These are phyloP conservation scores for Cyprinella venusta DNA, from an alignment of 2,797 vertebrate species.

Conservation along the genomic window DNA sequence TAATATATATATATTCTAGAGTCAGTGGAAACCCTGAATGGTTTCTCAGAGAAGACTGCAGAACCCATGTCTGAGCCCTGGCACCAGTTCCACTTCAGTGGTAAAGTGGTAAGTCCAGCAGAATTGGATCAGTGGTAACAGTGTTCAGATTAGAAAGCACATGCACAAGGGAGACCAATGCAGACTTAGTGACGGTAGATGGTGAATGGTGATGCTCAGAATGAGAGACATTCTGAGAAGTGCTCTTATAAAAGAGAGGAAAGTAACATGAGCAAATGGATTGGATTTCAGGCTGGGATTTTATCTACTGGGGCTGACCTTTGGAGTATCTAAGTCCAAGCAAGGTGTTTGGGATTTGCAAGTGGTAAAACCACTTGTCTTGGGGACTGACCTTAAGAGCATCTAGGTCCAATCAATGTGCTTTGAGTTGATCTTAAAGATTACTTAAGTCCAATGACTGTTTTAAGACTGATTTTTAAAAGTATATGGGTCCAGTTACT, in stretches of 20 bases:
- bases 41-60: not conserved
- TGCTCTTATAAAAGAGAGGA: conserved; percentile 16
- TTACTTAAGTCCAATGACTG: too few relatives aligned
- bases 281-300: conserved; percentile 15
- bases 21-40: conserved; percentile 3
- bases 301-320: conserved; percentile 17
- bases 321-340: not conserved
- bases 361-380: not conserved
- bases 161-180: conserved; percentile 39
- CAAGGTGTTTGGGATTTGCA: not conserved
- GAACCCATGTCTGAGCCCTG: not conserved
- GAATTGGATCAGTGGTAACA: conserved; percentile 40
- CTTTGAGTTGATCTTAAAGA: not conserved
- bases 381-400: not conserved
- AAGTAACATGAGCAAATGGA: conserved; percentile 20
- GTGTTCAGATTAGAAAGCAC: conserved; percentile 40
- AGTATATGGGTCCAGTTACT: not conserved
- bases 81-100: conserved; percentile 26
- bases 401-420: not conserved
- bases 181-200: conserved; percentile 25
- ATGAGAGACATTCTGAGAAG: conserved; percentile 32
- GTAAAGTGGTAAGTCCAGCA: conserved; percentile 12
- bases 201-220: conserved; percentile 24
- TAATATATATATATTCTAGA: not conserved
- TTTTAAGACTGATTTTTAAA: not conserved